phyloP scores from a whole-genome alignment of 2,797 vertebrate genomes.

The Sphaeramia orbicularis region DNA sequence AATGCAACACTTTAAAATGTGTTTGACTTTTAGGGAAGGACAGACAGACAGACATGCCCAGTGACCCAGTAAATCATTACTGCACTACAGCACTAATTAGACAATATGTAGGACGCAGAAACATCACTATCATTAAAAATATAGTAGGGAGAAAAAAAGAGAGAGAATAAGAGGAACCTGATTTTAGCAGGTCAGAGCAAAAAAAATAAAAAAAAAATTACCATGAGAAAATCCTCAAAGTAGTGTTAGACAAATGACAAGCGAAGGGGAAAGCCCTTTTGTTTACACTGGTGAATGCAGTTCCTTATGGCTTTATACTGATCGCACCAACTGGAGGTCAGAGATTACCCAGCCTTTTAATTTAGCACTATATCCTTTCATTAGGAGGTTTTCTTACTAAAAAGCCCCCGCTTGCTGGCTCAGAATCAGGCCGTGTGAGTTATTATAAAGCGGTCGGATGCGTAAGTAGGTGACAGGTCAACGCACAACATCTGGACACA shows the following conservation, averaged over 20 bases:
- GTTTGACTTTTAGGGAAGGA: conserved; percentile 16
- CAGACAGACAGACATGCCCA: conserved; percentile 22
- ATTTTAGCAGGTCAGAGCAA: too few species aligned
- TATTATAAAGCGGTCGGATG: conserved; percentile 24
- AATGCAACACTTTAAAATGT: conserved; percentile 5
- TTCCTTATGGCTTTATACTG: conserved; percentile 21
- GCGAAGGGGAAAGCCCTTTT: neutral
- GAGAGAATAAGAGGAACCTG: neutral
- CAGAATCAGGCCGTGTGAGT: conserved; percentile 48
- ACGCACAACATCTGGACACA: conserved; percentile 71
- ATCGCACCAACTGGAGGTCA: conserved; percentile 47
- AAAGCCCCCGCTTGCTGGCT: conserved; percentile 23
- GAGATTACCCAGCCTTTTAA: conserved; percentile 39
- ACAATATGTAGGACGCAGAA: neutral
- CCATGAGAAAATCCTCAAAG: neutral
- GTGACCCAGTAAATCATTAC: conserved; percentile 34
- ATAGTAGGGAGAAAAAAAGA: neutral
- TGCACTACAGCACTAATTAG: conserved; percentile 36
- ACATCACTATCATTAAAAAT: too few species aligned
- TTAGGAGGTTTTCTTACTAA: conserved; percentile 31
- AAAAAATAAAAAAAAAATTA: too few species aligned
- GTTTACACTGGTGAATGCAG: conserved; percentile 24
- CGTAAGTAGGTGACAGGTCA: conserved; percentile 70
- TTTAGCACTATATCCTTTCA: conserved; percentile 29
- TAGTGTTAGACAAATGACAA: neutral